phyloP scores from a whole-genome alignment of 2,113 vertebrate species.

The Lepisosteus oculatus region DNA sequence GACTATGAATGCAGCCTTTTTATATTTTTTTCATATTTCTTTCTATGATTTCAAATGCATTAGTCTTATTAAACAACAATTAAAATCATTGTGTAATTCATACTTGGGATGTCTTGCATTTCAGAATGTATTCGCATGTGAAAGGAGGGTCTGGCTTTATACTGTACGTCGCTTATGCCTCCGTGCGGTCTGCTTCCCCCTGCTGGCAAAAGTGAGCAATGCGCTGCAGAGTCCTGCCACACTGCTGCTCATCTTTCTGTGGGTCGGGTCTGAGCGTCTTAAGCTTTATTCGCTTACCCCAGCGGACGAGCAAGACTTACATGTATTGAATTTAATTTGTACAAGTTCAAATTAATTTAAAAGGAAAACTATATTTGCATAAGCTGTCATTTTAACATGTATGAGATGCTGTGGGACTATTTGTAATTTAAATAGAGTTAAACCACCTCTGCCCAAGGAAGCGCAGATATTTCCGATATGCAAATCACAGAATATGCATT shows the following conservation, averaged over 20 bases:
- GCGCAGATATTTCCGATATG: conserved; percentile 25
- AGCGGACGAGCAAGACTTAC: too few relatives aligned
- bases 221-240: not conserved
- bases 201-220: conserved; percentile 23
- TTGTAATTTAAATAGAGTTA: conserved; percentile 34
- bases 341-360: conserved; percentile 14
- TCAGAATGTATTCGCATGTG: too few relatives aligned
- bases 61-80: too few relatives aligned
- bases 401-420: conserved; percentile 27
- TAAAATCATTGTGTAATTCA: too few relatives aligned
- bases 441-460: not conserved
- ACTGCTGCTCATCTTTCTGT: too few relatives aligned
- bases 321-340: too few relatives aligned
- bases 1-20: too few relatives aligned
- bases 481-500: conserved; percentile 26
- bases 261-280: too few relatives aligned
- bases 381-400: conserved; percentile 27
- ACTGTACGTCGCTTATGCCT: not conserved
- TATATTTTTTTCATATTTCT: too few relatives aligned
- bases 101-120: too few relatives aligned
- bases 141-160: not conserved
- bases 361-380: conserved; percentile 17
- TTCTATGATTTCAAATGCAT: too few relatives aligned
- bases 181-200: conserved; percentile 22
- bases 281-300: too few relatives aligned